Evolutionary conservation across 2,888 invertebrate species (phyloP).

Genomic region (Ellobium chinense): DNA sequence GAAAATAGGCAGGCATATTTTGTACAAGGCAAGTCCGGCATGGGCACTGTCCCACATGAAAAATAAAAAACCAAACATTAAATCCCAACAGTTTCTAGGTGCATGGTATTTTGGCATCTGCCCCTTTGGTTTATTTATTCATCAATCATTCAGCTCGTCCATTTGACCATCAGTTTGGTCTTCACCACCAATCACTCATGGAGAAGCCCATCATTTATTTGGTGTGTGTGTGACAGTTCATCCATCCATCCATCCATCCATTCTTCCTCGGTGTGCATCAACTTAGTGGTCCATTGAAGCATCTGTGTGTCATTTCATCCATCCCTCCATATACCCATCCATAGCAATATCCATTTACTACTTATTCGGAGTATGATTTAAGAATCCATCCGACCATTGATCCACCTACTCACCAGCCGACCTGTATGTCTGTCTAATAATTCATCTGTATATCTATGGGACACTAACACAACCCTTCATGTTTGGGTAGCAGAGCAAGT

Average conservation of each 20-base stretch:
- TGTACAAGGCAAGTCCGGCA: slow-evolving; percentile 48
- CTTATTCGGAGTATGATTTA: no score
- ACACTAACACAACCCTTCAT: no score
- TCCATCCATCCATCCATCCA: no score
- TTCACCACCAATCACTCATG: no score
- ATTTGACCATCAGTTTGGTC: background rate
- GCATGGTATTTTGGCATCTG: slow-evolving; percentile 8
- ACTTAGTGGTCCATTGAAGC: no score
- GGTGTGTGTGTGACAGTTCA: no score
- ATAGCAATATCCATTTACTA: background rate
- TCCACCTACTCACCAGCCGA: background rate
- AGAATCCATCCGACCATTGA: background rate
- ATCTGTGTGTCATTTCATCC: background rate
- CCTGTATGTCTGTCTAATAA: background rate
- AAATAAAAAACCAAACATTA: background rate
- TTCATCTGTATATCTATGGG: no score
- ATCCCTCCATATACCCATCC: background rate
- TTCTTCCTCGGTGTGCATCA: no score
- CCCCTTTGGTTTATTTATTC: slow-evolving; percentile 3
- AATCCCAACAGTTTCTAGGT: background rate
- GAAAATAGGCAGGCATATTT: slow-evolving; percentile 37
- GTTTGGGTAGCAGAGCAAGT: no score
- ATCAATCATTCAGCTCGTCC: background rate
- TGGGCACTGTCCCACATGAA: slow-evolving; percentile 32
- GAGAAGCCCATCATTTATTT: no score